Base-by-base conservation (phyloP, 1,140 invertebrate genomes). In the Tetramorium alpestre region DNA sequence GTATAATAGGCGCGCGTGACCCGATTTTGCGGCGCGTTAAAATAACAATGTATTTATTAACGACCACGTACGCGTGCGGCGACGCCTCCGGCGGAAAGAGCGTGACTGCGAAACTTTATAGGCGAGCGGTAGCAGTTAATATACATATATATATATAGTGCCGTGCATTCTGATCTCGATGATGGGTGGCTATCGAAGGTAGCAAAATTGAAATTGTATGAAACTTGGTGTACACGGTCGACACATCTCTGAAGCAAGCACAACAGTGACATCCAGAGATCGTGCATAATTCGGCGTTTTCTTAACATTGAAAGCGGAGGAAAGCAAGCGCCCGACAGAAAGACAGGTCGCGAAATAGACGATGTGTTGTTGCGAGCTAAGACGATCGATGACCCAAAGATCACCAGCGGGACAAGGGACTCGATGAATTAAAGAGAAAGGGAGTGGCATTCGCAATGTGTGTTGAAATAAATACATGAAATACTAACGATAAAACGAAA, bases 11-110 rank as follows among this genome's bases (percentile, higher is more conserved):
- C 41, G 69, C 56, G 69, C 69, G 69, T 75, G 80, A 73, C 58
- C 80, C 69, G 54, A 60, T 75, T 84, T 38, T 41, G 54, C 54
- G 38, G 41, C 25, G 51, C 41, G 54, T 84, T 84, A 25, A 75
- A 75, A 60, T 84, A 84, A 84, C 80, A 58, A 84, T 75, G 54
- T 75, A 84, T 84, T 84, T 84, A 84, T 84, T 84, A 84, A 75
- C 80, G 54, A 38, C 25, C 69, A 60, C 69, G 51, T 73, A 60
- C 10, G 51, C 78, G 33, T 25, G 41, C 38, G 22, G 25, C 13
- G 11, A 58, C 54, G 47, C 51, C 54, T 73, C 38, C 51, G 18
- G 41, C 13, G 18, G 41, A 84, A 75, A 75, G 41, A 58, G 80
- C 69, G 80, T 73, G 80, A 60, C 80, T 82, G 2, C 41, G 38